Base-by-base conservation (phyloP, 2,113 vertebrate species). In the Mastomys natalensis region DNA sequence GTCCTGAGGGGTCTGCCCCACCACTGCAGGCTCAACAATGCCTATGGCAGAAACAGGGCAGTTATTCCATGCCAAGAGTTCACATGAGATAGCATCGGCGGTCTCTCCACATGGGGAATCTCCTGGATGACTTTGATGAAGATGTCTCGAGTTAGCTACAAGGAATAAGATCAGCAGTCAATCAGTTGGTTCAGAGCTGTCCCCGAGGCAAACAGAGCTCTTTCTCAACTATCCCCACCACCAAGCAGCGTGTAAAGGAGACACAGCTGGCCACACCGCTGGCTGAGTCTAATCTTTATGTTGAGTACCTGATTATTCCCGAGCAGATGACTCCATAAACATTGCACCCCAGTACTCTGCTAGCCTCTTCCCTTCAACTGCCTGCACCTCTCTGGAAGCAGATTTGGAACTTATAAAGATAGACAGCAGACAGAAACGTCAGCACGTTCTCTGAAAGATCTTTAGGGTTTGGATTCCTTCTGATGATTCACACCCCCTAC, bases 251-350 rank as follows among this genome's bases (percentile, higher is more conserved):
- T 22, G 10, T 89, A 74, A 89, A 90, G 72, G 72, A 95, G 84
- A 89, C 48, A 87, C 45, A 45, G 72, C 43, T n/a, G 40, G 7
- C 34, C 77, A 34, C 5, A 26, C 3, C 48, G 62, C 66, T 72
- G n/a, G n/a, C n/a, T n/a, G 22, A 40, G 58, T 11, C 45, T 76
- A 85, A 3, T 34, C 21, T 76, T 85, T 43, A 89, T 76, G 76
- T 16, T 40, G 51, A 96, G 73, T 2, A 99, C 99, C 98, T 99
- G 99, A 85, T 98, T 99, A 97, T 99, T 99, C 99, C 97, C 99
- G 99, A 96, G 99, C 98, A 7, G 98, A 99, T 9, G 99, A 99
- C 96, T 99, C 98, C 82, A 99, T 99, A 97, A 99, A 99, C 1
- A 98, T 97, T 1, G 98, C 98, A 5, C 99, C 99, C 98, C 99